Evolutionary conservation across 2,888 invertebrate species (phyloP).

Genomic region (Pammene aurita): DNA sequence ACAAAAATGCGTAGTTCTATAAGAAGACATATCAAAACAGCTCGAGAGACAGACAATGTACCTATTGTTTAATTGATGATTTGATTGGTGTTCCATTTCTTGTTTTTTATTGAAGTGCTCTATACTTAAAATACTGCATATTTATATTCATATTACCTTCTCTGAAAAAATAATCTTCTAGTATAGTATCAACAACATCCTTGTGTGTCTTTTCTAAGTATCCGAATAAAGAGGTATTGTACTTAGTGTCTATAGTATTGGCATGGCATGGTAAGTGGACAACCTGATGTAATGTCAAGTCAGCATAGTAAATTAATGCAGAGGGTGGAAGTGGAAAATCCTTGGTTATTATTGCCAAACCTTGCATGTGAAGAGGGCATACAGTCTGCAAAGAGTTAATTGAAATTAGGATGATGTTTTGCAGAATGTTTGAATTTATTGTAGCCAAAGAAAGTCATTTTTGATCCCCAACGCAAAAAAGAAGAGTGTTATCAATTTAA

Average conservation of each 20-base stretch:
- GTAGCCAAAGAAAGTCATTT: not conserved
- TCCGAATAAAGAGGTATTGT: conserved; percentile 81
- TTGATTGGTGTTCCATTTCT: no score
- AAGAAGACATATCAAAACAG: no score
- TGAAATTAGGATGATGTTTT: not conserved
- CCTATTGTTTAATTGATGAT: no score
- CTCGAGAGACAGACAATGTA: no score
- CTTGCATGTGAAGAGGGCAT: conserved; percentile 83
- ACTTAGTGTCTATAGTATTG: conserved; percentile 78
- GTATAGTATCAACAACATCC: conserved; percentile 79
- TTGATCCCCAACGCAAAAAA: no score
- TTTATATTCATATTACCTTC: conserved; percentile 73
- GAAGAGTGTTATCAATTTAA: no score
- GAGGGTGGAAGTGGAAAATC: conserved; percentile 67
- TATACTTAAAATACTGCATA: no score
- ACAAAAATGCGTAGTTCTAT: no score
- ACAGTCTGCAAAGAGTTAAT: conserved; percentile 65
- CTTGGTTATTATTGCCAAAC: conserved; percentile 74
- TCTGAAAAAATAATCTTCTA: conserved; percentile 82
- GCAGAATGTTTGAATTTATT: not conserved
- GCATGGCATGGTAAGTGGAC: conserved; percentile 75
- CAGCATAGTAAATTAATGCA: conserved; percentile 70
- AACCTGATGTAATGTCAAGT: conserved; percentile 76
- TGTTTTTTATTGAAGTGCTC: no score
- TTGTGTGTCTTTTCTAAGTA: conserved; percentile 60